Evolutionary conservation across 2,888 invertebrate genomes (phyloP), one percentile per base, ranked within the genome.

Genomic region (Leptopilina myrica): DNA sequence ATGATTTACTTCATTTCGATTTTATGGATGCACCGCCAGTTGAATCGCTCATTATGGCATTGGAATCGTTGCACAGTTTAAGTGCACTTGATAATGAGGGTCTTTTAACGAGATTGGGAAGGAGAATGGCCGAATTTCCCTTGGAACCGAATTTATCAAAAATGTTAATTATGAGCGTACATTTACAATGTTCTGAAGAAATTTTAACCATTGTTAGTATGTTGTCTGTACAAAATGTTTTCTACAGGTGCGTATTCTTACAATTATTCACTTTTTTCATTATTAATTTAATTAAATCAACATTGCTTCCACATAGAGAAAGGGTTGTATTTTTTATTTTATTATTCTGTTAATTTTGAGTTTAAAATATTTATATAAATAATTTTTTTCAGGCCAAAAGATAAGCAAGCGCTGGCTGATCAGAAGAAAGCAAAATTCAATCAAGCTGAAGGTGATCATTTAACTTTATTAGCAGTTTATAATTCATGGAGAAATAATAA

Each of bases 11-110:
- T 33, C 97, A 98, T 91, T 99, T 99, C 92, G 99, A 99, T 93
- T 99, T 99, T 93, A 99, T 99, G 99, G 99, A 99, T 92, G 98
- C 99, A 0, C 99, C 99, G 40, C 99, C 99, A 0, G 98, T 98
- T 26, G 98, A 99, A 93, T 98, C 98, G 0, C 94, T 99, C 84
- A 98, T 99, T 81, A 98, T 98, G 95, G 99, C 99, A 15, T 93
- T 99, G 85, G 99, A 99, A 89, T 98, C 98, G 86, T 93, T 99
- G 83, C 99, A 99, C 92, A 99, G 98, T 6, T 93, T 99, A 4
- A 98, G 98, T 59, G 99, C 99, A 0, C 93, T 99, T 12, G 99
- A 99, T 90, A 97, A 98, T 82, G 98, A 98, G 92, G 98, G 99
- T 12, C 93, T 97, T 64, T 92, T 97, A 12, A 88, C 88, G 1